Conservation (phyloP, 2,797 vertebrate species). For the Vireo griseus region DNA sequence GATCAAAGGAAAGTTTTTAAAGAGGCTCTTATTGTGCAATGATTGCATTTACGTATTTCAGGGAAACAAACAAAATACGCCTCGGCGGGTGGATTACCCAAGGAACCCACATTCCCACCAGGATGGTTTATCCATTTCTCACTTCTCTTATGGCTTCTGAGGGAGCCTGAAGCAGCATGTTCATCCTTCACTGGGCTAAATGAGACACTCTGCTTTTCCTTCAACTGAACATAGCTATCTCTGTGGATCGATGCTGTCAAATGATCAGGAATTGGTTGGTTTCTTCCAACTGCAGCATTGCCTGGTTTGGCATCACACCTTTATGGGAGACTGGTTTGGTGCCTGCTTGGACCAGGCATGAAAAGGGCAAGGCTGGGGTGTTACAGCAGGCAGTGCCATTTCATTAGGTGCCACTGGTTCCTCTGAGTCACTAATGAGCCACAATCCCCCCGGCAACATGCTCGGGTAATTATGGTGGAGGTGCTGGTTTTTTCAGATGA, state of each 20-base stretch:
- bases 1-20: conserved; percentile 38
- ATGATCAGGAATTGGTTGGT: rapidly evolving
- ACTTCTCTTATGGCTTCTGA: not conserved
- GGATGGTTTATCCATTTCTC: not conserved
- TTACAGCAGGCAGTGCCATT: not conserved
- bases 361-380: conserved; percentile 19
- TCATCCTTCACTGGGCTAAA: not conserved
- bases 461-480: conserved; percentile 37
- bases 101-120: not conserved
- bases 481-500: conserved; percentile 53
- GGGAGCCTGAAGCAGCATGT: not conserved
- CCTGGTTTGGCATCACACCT: not conserved
- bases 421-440: conserved; percentile 47
- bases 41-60: conserved; percentile 44
- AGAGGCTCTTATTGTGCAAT: conserved; percentile 32
- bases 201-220: not conserved
- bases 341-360: not conserved
- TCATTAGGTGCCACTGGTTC: conserved; percentile 36
- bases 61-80: conserved; percentile 5
- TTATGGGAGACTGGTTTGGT: rapidly evolving
- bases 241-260: not conserved
- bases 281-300: not conserved
- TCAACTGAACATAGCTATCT: not conserved
- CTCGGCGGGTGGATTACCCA: not conserved
- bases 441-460: conserved; percentile 22